Evolutionary conservation across 37 sponge, comb jelly and placozoan genomes (phyloP), one percentile per base, ranked within the genome.

Genomic region (Theonella swinhoei): DNA sequence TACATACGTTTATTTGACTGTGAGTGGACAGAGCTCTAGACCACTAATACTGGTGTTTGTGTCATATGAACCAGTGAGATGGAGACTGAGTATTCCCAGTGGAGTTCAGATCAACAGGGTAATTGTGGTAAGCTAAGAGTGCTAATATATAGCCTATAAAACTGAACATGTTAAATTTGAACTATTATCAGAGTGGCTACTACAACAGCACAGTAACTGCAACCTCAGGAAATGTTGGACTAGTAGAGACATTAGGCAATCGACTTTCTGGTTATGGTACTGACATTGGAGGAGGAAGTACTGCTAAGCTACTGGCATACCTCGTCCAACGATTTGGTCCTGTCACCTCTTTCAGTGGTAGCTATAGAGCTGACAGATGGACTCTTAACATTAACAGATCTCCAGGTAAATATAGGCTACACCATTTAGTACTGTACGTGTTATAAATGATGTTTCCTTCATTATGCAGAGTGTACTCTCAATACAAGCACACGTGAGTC

Each of bases 61-160:
- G 33, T 75, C 76, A 29, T 75, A 75, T 75, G 76, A 75, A 34
- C 76, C 76, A 28, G 61, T 75, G 8, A 19, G 36, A 30, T 75
- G 76, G 76, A 31, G 58, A n/a, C 61, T 75, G 76, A 75, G 14
- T 42, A 26, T 75, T 0, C 60, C 76, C 31, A 43, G 28, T 43
- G 76, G 60, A 47, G 76, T 75, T 41, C 1, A 33, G 60, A 59
- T 75, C 32, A 34, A 75, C 31, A 75, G 76, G 36, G 32, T 75
- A 22, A 31, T 75, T 33, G 30, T 75, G 30, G 76, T 75, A 47
- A 22, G 76, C 0, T 24, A 19, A 11, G 19, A 58, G 19, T 19
- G 11, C 11, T 58, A 20, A 19, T 20, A 58, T 11, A 20, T 58
- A 19, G 19, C 19, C 19, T 58, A 58, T 63, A 63, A 3, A 29